phyloP scores from a whole-genome alignment of 2,888 invertebrate species.

The Mythimna albipuncta region DNA sequence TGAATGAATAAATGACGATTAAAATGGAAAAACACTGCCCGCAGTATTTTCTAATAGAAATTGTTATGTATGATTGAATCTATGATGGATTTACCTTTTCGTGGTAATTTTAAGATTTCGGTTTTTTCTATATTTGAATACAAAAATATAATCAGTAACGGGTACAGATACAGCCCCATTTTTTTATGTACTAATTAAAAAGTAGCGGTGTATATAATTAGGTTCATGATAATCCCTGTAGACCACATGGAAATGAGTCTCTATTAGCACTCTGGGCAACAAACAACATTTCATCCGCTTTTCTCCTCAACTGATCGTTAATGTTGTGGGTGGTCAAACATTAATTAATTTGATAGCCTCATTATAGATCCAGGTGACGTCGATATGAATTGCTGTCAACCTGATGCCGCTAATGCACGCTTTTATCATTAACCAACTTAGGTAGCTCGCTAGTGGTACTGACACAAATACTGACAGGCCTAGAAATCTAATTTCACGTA shows the following conservation, averaged over 20 bases:
- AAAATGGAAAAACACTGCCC: too few relatives aligned
- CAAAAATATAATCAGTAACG: too few relatives aligned
- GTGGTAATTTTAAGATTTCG: too few relatives aligned
- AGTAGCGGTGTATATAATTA: too few relatives aligned
- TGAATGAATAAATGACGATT: too few relatives aligned
- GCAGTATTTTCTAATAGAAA: too few relatives aligned
- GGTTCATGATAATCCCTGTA: background rate
- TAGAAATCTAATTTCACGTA: constrained; percentile 9
- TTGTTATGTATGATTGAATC: too few relatives aligned
- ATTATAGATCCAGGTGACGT: constrained; percentile 28
- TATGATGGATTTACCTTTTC: too few relatives aligned
- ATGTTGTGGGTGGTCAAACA: constrained; percentile 10
- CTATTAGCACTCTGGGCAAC: background rate
- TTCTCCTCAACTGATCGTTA: background rate
- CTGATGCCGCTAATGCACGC: constrained; percentile 27
- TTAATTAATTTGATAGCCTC: constrained; percentile 10
- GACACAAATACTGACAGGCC: constrained; percentile 24
- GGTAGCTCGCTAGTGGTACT: background rate
- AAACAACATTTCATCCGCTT: background rate
- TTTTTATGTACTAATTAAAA: too few relatives aligned
- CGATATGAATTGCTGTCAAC: constrained; percentile 22
- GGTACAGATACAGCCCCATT: too few relatives aligned
- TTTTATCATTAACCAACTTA: constrained; percentile 35
- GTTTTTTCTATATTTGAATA: too few relatives aligned
- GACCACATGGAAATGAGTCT: background rate